Conservation (phyloP, 1,140 invertebrate genomes). For the Caenorhabditis elegans region DNA sequence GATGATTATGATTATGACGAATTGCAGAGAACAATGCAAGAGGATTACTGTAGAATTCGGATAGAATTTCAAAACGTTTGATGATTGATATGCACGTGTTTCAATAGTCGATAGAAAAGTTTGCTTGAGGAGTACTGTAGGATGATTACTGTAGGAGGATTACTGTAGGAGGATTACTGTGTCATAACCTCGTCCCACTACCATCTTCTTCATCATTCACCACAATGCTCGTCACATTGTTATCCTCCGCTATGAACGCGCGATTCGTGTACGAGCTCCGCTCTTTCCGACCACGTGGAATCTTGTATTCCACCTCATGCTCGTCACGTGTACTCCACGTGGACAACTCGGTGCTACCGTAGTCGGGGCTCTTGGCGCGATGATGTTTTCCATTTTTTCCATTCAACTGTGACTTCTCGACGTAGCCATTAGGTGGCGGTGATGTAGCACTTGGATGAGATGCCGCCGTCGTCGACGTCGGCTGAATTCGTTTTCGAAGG, state of each 20-base stretch:
- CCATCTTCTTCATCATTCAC: background rate
- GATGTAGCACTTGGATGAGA: background rate
- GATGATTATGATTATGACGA: too few relatives aligned
- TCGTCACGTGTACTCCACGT: background rate
- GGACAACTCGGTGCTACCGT: background rate
- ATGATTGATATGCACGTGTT: too few relatives aligned
- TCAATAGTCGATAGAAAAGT: too few relatives aligned
- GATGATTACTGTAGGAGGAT: background rate
- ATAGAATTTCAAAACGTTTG: too few relatives aligned
- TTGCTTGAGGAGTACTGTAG: too few relatives aligned
- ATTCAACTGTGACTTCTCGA: too few relatives aligned
- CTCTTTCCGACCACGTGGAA: background rate
- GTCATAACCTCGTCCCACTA: background rate
- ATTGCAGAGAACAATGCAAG: too few relatives aligned
- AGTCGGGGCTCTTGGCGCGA: background rate
- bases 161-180: background rate
- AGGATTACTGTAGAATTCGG: too few relatives aligned
- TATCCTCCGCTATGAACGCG: background rate
- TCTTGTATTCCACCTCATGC: background rate
- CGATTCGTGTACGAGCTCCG: background rate
- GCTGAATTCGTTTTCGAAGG: conserved; percentile 1
- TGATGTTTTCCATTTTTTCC: background rate
- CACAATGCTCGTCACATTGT: conserved; percentile 9
- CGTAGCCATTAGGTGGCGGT: too few relatives aligned
- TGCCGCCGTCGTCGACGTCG: background rate